Conservation (phyloP, 2,888 invertebrate genomes). For the Scaptomyza parva region DNA sequence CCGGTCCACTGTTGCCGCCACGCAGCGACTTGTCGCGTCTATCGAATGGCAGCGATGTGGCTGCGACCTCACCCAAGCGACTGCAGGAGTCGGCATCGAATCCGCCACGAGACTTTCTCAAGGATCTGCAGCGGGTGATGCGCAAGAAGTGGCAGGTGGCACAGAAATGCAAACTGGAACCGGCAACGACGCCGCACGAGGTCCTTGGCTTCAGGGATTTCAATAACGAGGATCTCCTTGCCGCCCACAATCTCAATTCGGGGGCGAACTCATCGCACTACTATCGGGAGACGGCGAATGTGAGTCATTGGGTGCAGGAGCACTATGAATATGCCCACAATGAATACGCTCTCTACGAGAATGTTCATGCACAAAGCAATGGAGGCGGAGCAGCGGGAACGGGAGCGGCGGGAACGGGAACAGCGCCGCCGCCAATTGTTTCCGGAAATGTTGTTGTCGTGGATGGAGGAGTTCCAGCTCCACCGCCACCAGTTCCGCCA, state of each 20-base stretch:
- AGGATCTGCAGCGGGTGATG: constrained; percentile 96
- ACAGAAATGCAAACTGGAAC: constrained; percentile 95
- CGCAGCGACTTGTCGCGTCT: constrained; percentile 90
- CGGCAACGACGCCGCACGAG: constrained; percentile 95
- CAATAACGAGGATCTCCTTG: constrained; percentile 86
- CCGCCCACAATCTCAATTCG: constrained; percentile 82
- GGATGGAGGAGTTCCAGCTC: constrained; percentile 85
- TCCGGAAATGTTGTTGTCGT: constrained; percentile 85
- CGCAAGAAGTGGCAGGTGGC: constrained; percentile 97
- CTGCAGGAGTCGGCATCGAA: constrained; percentile 90
- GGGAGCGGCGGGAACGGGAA: background rate
- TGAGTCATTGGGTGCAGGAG: constrained; percentile 95
- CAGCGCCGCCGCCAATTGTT: background rate
- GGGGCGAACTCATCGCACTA: constrained; percentile 82
- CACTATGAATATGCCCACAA: constrained; percentile 87
- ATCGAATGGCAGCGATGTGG: constrained; percentile 84
- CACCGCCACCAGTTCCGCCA: constrained; percentile 53
- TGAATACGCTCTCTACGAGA: constrained; percentile 88
- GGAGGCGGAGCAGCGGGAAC: constrained; percentile 1
- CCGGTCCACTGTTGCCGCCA: constrained; percentile 89
- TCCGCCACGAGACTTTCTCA: constrained; percentile 92
- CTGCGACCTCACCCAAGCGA: constrained; percentile 92
- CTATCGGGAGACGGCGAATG: constrained; percentile 88
- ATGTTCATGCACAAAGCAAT: constrained; percentile 86
- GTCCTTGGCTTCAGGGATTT: constrained; percentile 95